These are phyloP conservation scores for Hipparchia sbordonii DNA, from an alignment of 2,888 invertebrate species.

Conservation along the genomic window DNA sequence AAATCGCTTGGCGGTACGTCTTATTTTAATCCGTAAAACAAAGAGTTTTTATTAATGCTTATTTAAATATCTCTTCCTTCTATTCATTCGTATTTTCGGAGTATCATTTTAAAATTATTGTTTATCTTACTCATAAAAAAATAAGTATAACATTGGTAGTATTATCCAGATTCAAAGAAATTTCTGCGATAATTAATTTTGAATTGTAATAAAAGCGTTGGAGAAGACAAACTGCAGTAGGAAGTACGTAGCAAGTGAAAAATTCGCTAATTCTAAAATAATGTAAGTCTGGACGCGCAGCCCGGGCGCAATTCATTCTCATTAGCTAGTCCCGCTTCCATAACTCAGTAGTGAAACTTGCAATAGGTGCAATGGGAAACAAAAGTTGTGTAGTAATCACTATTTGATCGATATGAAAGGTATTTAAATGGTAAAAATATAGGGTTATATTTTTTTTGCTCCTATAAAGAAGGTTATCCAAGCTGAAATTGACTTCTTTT, in stretches of 20 bases:
- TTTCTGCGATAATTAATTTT: slow-evolving; percentile 55
- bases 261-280: slow-evolving; percentile 74
- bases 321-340: slow-evolving; percentile 54
- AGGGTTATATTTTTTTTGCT: too few species aligned
- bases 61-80: too few species aligned
- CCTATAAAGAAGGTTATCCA: too few species aligned
- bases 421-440: neutral
- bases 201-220: slow-evolving; percentile 60
- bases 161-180: slow-evolving; percentile 28
- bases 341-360: slow-evolving; percentile 7
- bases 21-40: too few species aligned
- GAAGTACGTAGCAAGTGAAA: slow-evolving; percentile 60
- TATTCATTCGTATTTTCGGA: too few species aligned
- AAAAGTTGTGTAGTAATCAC: neutral
- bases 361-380: neutral
- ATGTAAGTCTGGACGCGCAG: slow-evolving; percentile 45
- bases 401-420: neutral
- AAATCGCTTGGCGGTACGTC: too few species aligned
- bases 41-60: too few species aligned
- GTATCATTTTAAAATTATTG: too few species aligned
- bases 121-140: too few species aligned
- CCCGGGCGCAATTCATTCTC: slow-evolving; percentile 73
- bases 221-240: slow-evolving; percentile 67
- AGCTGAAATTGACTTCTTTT: too few species aligned
- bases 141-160: too few species aligned